Evolutionary conservation across 2,113 vertebrate genomes (phyloP).

Genomic region (Ctenomys sociabilis): DNA sequence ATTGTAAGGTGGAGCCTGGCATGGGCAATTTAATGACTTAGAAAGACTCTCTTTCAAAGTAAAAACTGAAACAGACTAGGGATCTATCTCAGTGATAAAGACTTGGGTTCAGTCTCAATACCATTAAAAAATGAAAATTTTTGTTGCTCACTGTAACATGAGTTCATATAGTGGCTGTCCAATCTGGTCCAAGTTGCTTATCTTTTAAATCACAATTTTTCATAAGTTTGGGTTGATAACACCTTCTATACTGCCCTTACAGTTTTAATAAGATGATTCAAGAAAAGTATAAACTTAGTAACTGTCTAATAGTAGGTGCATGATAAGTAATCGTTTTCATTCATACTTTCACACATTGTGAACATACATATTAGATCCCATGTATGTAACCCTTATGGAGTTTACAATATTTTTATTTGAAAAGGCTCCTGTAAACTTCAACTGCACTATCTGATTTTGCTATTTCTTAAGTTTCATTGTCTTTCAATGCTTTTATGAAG

Average conservation of each 20-base stretch:
- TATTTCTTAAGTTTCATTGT: constrained; percentile 34
- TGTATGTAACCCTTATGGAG: constrained; percentile 13
- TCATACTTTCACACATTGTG: background rate
- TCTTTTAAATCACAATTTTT: background rate
- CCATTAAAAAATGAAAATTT: background rate
- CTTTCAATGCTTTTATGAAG: background rate
- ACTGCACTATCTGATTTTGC: background rate
- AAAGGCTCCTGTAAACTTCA: background rate
- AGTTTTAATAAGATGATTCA: background rate
- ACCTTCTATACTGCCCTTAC: background rate
- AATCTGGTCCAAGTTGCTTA: background rate
- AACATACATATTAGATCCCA: background rate
- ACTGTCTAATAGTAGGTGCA: background rate
- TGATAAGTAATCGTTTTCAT: background rate
- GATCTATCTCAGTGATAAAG: background rate
- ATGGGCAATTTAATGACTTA: background rate
- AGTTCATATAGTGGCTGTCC: background rate
- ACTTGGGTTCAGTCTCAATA: background rate
- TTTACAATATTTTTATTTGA: constrained; percentile 9
- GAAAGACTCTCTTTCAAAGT: background rate
- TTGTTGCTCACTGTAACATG: background rate
- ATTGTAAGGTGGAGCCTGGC: background rate
- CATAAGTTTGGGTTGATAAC: background rate
- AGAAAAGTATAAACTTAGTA: background rate
- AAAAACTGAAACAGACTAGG: background rate